These are phyloP conservation scores for Nasua narica DNA, from an alignment of 2,797 vertebrate genomes.

Conservation along the genomic window DNA sequence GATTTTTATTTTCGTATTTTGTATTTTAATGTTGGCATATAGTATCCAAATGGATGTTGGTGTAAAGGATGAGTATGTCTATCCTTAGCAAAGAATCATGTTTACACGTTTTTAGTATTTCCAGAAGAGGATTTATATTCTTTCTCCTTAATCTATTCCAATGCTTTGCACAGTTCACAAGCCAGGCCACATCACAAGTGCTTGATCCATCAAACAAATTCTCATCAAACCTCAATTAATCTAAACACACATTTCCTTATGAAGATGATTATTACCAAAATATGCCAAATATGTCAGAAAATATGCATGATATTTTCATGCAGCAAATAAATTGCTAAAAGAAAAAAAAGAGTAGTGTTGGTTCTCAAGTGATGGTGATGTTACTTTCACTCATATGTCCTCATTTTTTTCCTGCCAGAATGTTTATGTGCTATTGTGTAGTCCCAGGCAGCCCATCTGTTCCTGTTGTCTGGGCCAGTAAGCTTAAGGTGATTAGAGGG, in stretches of 20 bases:
- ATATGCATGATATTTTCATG: background rate
- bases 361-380: background rate
- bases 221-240: background rate
- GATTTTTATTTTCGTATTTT: background rate
- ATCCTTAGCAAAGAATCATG: background rate
- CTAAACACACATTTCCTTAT: background rate
- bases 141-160: background rate
- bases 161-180: background rate
- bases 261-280: background rate
- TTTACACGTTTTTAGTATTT: background rate
- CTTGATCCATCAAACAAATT: background rate
- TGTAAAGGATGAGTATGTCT: background rate
- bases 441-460: conserved; percentile 27
- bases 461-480: background rate
- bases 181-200: background rate
- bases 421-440: background rate
- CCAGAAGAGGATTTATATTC: background rate
- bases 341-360: background rate
- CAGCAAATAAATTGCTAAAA: background rate
- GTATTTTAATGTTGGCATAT: background rate
- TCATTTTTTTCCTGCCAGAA: background rate
- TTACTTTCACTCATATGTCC: background rate
- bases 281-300: background rate
- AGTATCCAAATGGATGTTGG: background rate
- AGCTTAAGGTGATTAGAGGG: background rate